Base-by-base conservation (phyloP, 2,888 invertebrate species). In the Pelosia muscerda region DNA sequence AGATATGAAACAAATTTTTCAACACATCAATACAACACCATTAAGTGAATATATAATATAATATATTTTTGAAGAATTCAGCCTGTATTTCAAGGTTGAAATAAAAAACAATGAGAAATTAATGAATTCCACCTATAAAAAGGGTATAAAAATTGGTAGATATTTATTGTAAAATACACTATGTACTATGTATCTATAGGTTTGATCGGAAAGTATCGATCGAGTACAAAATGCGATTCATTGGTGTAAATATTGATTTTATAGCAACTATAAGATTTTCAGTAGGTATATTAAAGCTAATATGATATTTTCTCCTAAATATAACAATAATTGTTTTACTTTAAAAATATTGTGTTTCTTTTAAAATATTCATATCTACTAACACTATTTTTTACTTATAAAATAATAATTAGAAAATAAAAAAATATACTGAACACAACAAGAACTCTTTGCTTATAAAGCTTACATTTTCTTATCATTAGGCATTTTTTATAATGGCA, bases 391-490 rank as follows among this genome's bases (percentile, higher is more conserved):
- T n/a, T 65, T 65, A 28, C 56, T 77, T 66, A 61, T 9, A 22
- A 56, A 56, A 63, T 60, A 68, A 75, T 69, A 72, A 70, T 73
- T 74, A 77, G 49, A 65, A 70, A 60, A 71, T 69, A n/a, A 64
- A 71, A 38, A 38, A 15, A 38, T 68, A 77, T 68, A 65, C 63
- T 79, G 75, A 81, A 79, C 75, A 79, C 68, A 80, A 53, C 61
- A 34, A 54, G 63, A 66, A 65, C 68, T 77, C 74, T 70, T 70
- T 65, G 23, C 66, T 23, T 74, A 63, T 3, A 15, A 65, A 67
- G 34, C 38, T 66, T 68, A 49, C 19, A 49, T 57, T 63, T 13
- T 58, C 54, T 13, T 68, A 58, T 5, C 38, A 8, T n/a, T 11
- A n/a, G 15, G 23, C 38, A 58, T 53, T 57, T 49, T 57, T 31